Conservation (phyloP, 2,797 vertebrate species). For the Lepilemur ruficaudatus region DNA sequence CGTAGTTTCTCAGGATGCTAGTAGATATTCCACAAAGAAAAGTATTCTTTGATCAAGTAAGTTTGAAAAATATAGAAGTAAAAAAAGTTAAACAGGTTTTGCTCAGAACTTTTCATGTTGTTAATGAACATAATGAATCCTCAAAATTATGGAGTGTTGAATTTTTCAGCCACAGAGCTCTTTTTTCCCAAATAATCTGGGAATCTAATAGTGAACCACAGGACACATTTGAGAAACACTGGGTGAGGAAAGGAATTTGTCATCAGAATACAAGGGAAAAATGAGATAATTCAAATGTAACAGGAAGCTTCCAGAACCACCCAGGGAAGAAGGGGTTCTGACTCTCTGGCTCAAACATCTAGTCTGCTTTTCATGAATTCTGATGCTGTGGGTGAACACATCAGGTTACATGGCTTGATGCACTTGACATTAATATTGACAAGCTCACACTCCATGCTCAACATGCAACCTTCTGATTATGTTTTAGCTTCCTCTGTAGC, state of each 20-base stretch:
- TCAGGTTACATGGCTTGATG: not conserved
- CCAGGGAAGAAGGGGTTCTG: not conserved
- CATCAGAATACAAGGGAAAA: not conserved
- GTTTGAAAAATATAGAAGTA: not conserved
- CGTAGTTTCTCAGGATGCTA: not conserved
- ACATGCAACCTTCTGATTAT: not conserved
- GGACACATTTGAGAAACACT: not conserved
- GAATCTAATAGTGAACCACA: not conserved
- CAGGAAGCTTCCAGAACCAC: not conserved
- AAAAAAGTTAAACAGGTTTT: conserved; percentile 9
- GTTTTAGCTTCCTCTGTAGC: not conserved
- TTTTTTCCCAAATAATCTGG: not conserved
- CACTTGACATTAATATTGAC: not conserved
- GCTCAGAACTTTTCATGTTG: not conserved
- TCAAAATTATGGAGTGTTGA: not conserved
- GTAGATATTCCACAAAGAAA: not conserved
- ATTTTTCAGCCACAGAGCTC: not conserved
- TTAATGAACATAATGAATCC: not conserved
- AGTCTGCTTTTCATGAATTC: not conserved
- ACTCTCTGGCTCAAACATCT: not conserved
- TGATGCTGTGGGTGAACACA: not conserved
- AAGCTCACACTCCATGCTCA: not conserved
- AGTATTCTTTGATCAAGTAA: not conserved
- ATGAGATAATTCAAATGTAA: not conserved
- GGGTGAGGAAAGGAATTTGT: not conserved